Conservation (phyloP, 2,888 invertebrate species). For the Elysia crispata region DNA sequence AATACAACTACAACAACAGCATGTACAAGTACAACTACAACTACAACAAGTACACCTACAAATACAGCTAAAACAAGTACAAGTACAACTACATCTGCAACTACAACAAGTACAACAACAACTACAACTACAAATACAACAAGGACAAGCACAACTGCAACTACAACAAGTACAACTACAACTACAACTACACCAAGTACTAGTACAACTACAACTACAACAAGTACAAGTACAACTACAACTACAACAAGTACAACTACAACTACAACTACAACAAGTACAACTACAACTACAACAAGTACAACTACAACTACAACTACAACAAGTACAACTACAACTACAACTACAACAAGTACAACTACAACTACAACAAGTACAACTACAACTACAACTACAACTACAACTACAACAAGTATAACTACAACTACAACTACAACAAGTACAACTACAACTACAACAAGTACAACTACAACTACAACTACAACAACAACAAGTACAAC, state of each 20-base stretch:
- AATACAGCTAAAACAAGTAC: too few species aligned
- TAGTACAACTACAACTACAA: neutral
- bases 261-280: neutral
- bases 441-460: too few species aligned
- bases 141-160: too few species aligned
- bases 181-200: too few species aligned
- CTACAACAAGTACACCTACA: neutral
- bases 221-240: neutral
- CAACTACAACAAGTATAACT: too few species aligned
- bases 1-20: too few species aligned
- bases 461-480: too few species aligned
- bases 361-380: neutral
- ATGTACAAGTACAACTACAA: neutral
- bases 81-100: too few species aligned
- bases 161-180: too few species aligned
- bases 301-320: neutral
- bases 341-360: neutral
- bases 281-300: conserved; percentile 9
- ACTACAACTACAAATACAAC: neutral
- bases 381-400: too few species aligned
- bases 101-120: too few species aligned
- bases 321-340: neutral
- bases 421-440: neutral
- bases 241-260: neutral
- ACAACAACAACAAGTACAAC: too few species aligned